Evolutionary conservation across 1,140 invertebrate genomes (phyloP).

Genomic region (Archegozetes longisetosus): DNA sequence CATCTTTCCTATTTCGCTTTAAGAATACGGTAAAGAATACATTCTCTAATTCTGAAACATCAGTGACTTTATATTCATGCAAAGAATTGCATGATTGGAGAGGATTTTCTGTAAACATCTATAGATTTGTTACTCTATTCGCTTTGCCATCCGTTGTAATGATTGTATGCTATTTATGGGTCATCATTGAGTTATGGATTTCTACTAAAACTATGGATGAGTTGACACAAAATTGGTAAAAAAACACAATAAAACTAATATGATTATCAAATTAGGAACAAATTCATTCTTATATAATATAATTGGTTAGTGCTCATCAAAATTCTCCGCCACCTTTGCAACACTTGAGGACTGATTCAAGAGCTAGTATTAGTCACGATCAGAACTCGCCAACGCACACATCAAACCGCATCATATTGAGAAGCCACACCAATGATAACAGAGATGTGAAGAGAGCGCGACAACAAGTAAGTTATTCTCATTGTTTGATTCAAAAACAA

Average conservation of each 20-base stretch:
- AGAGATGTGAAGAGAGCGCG: constrained; percentile 26
- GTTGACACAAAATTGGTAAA: constrained; percentile 26
- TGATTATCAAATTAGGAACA: neutral
- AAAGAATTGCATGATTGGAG: constrained; percentile 24
- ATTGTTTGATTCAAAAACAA: neutral
- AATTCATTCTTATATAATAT: too few species aligned
- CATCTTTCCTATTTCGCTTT: too few species aligned
- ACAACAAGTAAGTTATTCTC: constrained; percentile 23
- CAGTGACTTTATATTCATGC: constrained; percentile 30
- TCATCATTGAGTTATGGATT: constrained; percentile 39
- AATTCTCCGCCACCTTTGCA: too few species aligned
- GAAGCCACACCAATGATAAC: constrained; percentile 12
- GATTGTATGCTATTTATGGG: constrained; percentile 37
- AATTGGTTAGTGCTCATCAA: too few species aligned
- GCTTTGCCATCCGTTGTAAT: constrained; percentile 34
- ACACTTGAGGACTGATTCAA: constrained; percentile 2
- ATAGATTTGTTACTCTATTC: constrained; percentile 36
- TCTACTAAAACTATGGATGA: constrained; percentile 33
- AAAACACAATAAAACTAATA: neutral
- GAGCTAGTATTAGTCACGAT: constrained; percentile 14
- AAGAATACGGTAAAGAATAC: constrained; percentile 11
- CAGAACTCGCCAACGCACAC: neutral
- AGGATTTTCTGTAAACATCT: constrained; percentile 30
- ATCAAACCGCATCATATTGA: neutral
- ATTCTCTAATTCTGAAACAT: constrained; percentile 29